These are phyloP conservation scores for Brachionus asplanchnoidis DNA, from an alignment of 1,140 invertebrate species.

Conservation along the genomic window DNA sequence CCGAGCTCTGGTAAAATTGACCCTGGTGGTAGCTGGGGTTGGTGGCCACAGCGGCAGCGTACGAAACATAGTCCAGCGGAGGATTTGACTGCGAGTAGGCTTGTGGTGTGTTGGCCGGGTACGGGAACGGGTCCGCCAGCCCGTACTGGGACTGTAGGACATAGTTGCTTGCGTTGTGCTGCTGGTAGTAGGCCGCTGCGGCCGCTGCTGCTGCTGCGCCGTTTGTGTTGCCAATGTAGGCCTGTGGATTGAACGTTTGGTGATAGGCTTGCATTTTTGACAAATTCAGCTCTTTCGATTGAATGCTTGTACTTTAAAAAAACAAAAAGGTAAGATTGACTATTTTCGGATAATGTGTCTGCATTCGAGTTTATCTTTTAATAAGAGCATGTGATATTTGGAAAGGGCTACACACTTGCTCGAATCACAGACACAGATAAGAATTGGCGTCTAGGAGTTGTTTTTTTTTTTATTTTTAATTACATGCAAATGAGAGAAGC, in stretches of 20 bases:
- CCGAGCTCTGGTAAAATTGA: not conserved
- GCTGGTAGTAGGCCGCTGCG: slow-evolving; percentile 29
- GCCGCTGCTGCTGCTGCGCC: slow-evolving; percentile 26
- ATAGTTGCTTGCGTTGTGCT: not conserved
- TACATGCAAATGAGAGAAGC: too few relatives aligned
- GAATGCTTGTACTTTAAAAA: not conserved
- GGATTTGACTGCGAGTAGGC: not conserved
- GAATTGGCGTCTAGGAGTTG: too few relatives aligned
- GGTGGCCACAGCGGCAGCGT: slow-evolving; percentile 26
- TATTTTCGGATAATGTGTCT: slow-evolving; percentile 25
- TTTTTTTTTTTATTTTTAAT: too few relatives aligned
- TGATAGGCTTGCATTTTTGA: slow-evolving; percentile 42
- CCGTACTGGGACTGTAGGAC: slow-evolving; percentile 25
- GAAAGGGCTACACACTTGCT: not conserved
- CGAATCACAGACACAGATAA: too few relatives aligned
- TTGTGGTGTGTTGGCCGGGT: not conserved
- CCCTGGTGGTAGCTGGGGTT: slow-evolving; percentile 7
- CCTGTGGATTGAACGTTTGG: slow-evolving; percentile 38
- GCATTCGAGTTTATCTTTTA: slow-evolving; percentile 1
- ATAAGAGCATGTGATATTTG: slow-evolving; percentile 22
- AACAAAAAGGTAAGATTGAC: not conserved
- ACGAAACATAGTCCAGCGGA: slow-evolving; percentile 20
- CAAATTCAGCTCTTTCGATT: not conserved
- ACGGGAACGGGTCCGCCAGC: not conserved
- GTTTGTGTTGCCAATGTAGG: slow-evolving; percentile 5